Base-by-base conservation (phyloP, 2,797 vertebrate genomes). In the Sparidentex hasta region DNA sequence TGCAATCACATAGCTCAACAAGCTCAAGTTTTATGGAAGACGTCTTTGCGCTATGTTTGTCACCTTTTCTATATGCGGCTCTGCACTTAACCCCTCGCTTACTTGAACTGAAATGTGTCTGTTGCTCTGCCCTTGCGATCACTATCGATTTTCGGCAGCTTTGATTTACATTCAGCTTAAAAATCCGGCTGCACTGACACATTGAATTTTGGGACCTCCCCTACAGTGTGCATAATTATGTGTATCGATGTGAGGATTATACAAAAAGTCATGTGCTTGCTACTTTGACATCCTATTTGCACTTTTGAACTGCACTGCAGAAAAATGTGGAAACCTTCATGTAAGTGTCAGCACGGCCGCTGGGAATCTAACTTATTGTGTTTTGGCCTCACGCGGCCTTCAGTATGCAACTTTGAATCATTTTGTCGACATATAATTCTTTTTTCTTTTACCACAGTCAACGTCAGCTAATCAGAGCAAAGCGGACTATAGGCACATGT, bases 71-170 rank as follows among this genome's bases (percentile, higher is more conserved):
- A 57, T 46, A 54, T 68, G 4, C 47, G 52, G 65, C 27, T 69
- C 65, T 71, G 5, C 46, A 46, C 50, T 17, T 38, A 27, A 59
- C 38, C 5, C n/a, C 20, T 51, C 61, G n/a, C 43, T 65, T 50
- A 51, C 58, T 67, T 65, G 16, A 76, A 69, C 43, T 46, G 23
- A 74, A 76, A 75, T 54, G 27, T 71, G 65, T 71, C 70, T 81
- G 50, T 73, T 64, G 25, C 20, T 48, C 58, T 85, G 67, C 61
- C 62, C 76, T 74, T 73, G 21, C 82, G 80, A 83, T 84, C 71
- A 61, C 7, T 55, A 81, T 85, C 81, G 84, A 86, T 87, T 84
- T 71, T 18, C 44, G 55, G 43, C 61, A 44, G 71, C 77, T 84
- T 74, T 76, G 67, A 83, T 77, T 82, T 63, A 33, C 46, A 74